phyloP scores from a whole-genome alignment of 2,888 invertebrate genomes.

The Druceiella hillmani region DNA sequence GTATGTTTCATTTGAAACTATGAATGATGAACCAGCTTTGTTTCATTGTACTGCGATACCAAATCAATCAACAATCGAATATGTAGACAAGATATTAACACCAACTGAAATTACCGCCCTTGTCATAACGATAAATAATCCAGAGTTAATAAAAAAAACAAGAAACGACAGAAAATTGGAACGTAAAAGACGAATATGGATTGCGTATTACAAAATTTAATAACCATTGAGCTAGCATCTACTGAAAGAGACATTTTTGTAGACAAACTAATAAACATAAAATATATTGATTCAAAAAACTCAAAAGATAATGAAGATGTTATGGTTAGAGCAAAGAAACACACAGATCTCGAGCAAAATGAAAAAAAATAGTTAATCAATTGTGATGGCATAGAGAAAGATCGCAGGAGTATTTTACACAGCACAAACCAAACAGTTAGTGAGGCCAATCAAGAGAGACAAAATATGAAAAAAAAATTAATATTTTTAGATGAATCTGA shows the following conservation, averaged over 20 bases:
- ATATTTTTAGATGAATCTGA: too few relatives aligned
- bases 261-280: neutral
- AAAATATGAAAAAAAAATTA: too few relatives aligned
- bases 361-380: too few relatives aligned
- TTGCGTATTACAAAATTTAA: too few relatives aligned
- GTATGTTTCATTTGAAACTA: too few relatives aligned
- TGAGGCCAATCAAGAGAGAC: too few relatives aligned
- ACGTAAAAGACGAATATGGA: too few relatives aligned
- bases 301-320: slow-evolving; percentile 11
- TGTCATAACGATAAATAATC: neutral
- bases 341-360: slow-evolving; percentile 15
- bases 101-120: slow-evolving; percentile 1
- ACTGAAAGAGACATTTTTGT: slow-evolving; percentile 3
- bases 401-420: too few relatives aligned
- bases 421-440: too few relatives aligned
- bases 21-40: neutral
- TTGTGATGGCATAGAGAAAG: too few relatives aligned
- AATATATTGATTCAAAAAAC: too few relatives aligned
- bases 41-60: neutral
- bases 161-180: neutral
- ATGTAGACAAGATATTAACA: slow-evolving; percentile 1
- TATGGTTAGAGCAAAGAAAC: slow-evolving; percentile 11
- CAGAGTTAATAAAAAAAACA: slow-evolving; percentile 4
- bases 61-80: neutral
- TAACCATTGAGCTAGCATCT: too few relatives aligned